Conservation (phyloP, 2,888 invertebrate genomes). For the Copidosoma aretas region DNA sequence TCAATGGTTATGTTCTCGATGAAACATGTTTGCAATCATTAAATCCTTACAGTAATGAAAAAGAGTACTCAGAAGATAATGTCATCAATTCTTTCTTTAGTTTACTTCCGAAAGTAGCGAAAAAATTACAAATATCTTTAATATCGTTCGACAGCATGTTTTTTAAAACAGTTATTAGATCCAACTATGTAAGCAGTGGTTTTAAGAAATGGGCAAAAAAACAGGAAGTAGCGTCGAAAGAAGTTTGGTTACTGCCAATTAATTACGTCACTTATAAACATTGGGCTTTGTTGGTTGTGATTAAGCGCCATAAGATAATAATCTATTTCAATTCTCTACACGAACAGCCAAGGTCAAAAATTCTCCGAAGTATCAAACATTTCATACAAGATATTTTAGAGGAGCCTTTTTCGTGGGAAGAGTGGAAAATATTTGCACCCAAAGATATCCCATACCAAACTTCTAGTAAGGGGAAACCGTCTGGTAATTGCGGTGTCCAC, state of each 20-base stretch:
- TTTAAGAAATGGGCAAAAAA: constrained; percentile 1
- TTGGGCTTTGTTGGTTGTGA: neutral
- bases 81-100: neutral
- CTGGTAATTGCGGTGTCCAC: no score
- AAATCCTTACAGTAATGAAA: no score
- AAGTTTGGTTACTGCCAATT: constrained; percentile 1
- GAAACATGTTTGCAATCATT: no score
- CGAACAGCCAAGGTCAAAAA: neutral
- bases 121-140: neutral
- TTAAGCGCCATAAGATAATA: neutral
- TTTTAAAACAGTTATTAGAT: neutral
- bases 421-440: no score
- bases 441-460: no score
- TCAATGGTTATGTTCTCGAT: no score
- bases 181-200: neutral
- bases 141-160: neutral
- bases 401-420: no score
- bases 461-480: no score
- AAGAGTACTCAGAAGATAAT: neutral
- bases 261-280: neutral
- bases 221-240: neutral
- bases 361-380: neutral
- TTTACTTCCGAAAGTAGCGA: neutral
- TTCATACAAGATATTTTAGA: neutral
- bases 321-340: neutral